These are phyloP conservation scores for Lonchura striata DNA, from an alignment of 2,113 vertebrate genomes.

Conservation along the genomic window DNA sequence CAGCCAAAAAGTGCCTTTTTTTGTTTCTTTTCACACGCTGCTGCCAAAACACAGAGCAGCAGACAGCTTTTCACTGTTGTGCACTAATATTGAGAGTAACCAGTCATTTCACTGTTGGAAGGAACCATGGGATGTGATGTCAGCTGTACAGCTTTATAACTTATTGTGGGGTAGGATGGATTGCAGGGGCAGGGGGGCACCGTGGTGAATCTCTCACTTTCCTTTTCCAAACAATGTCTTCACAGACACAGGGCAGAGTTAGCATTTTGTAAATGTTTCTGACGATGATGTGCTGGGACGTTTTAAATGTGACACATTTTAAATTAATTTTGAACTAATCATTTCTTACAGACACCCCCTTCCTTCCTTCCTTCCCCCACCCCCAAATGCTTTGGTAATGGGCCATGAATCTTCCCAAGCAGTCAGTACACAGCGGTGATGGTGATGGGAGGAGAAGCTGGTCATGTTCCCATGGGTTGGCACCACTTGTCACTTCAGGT, in stretches of 20 bases:
- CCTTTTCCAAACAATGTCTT: neutral
- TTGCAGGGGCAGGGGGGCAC: neutral
- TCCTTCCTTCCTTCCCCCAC: neutral
- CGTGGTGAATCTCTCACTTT: neutral
- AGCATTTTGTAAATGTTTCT: slow-evolving; percentile 52
- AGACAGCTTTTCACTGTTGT: slow-evolving; percentile 26
- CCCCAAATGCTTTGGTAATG: neutral
- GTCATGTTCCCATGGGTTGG: neutral
- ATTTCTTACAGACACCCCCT: neutral
- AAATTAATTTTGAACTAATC: slow-evolving; percentile 20
- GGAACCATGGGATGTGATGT: neutral
- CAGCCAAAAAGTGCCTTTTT: slow-evolving; percentile 88
- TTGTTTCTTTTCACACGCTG: slow-evolving; percentile 28
- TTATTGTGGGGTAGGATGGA: neutral
- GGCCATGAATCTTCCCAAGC: neutral
- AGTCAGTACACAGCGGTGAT: slow-evolving; percentile 30
- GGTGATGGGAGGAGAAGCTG: slow-evolving; percentile 2
- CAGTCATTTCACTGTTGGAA: slow-evolving; percentile 28
- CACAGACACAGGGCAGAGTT: neutral
- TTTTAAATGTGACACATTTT: slow-evolving; percentile 57
- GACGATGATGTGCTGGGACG: slow-evolving; percentile 27
- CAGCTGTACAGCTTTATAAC: neutral
- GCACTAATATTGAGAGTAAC: slow-evolving; percentile 38
- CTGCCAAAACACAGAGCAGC: slow-evolving; percentile 37
- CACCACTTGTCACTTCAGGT: slow-evolving; percentile 55